These are phyloP conservation scores for Byasa hedistus DNA, from an alignment of 2,888 invertebrate species.

Conservation along the genomic window DNA sequence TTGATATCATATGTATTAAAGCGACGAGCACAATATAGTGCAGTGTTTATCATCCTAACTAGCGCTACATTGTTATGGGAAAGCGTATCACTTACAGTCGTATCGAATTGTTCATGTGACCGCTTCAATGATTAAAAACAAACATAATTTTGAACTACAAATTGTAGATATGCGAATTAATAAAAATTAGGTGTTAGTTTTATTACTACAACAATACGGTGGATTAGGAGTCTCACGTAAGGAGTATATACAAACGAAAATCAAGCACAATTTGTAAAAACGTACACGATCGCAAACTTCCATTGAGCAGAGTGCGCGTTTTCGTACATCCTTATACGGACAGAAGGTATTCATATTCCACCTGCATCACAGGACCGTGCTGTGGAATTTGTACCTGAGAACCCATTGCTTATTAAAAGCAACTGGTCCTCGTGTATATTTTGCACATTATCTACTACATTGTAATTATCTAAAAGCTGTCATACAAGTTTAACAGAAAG, in stretches of 20 bases:
- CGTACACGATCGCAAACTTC: slow-evolving; percentile 8
- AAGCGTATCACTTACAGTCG: too few species aligned
- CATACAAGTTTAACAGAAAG: not conserved
- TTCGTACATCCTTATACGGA: slow-evolving; percentile 9
- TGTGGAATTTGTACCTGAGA: not conserved
- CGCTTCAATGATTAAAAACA: too few species aligned
- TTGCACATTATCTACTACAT: not conserved
- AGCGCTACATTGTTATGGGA: too few species aligned
- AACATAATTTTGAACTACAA: too few species aligned
- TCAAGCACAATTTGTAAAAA: slow-evolving; percentile 16
- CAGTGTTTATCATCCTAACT: too few species aligned
- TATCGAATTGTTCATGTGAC: too few species aligned
- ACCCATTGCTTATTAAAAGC: not conserved
- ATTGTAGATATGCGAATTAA: too few species aligned
- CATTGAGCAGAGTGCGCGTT: slow-evolving; percentile 9
- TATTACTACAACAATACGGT: not conserved
- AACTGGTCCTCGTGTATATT: not conserved
- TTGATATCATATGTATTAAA: too few species aligned
- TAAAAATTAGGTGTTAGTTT: too few species aligned
- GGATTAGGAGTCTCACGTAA: not conserved
- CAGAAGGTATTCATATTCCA: slow-evolving; percentile 15
- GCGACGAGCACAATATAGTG: too few species aligned
- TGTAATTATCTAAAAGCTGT: not conserved
- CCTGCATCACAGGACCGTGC: not conserved
- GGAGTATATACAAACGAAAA: too few species aligned